Base-by-base conservation (phyloP, 2,113 vertebrate genomes). In the Rallus limicola region DNA sequence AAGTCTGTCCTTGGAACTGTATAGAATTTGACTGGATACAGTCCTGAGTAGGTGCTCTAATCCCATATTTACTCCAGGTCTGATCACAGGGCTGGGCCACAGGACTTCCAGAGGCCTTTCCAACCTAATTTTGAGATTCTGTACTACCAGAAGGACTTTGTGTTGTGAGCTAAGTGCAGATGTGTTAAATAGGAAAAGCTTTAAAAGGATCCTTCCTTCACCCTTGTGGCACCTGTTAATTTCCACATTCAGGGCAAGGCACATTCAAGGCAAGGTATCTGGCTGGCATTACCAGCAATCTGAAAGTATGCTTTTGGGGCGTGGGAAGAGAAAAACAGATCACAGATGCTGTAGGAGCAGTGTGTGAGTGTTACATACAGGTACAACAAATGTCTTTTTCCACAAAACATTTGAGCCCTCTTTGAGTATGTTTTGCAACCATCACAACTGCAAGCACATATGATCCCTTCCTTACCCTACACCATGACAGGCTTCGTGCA, bases 221-320 rank as follows among this genome's bases (percentile, higher is more conserved):
- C 12, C 14, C 7, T 25, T 20, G 11, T 44, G 50, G 36, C 36
- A 50, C 20, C 28, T 56, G 17, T 40, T 33, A 17, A 72, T 33
- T 34, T 63, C 50, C 24, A 75, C 10, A 11, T 60, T 70, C 4
- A 34, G 26, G 13, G 15, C 25, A 83, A 64, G 42, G 23, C 59
- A 53, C 26, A 36, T 36, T 36, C 36, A 36, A 9, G 36, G 36
- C 36, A 36, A 36, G 36, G 4, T 9, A 25, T 8, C 9, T 38
- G 25, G 69, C 5, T 18, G 46, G 9, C 31, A n/a, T 28, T 75
- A 40, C 12, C 28, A 88, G 28, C 9, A 82, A 59, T 21, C 16
- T 62, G 38, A 33, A 52, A 26, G 17, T 28, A 1, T 25, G 67
- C 62, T 58, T 64, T n/a, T 18, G 0, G 1, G 3, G 6, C 4